Conservation (phyloP, 2,888 invertebrate species). For the Tethea ocularis region DNA sequence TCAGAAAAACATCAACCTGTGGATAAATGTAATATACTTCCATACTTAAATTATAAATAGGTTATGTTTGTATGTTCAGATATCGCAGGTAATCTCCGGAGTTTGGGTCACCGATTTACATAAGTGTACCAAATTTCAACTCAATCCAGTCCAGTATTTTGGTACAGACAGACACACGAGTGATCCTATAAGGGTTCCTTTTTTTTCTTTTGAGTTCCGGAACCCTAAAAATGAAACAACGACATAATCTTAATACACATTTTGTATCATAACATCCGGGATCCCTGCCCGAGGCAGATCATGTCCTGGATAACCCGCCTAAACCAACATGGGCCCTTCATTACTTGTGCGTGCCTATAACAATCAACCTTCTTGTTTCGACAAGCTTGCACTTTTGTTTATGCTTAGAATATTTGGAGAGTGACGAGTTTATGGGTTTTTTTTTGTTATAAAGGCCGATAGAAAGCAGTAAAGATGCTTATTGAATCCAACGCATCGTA, state of each 20-base stretch:
- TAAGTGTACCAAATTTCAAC: too few relatives aligned
- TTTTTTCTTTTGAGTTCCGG: too few relatives aligned
- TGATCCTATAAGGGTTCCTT: too few relatives aligned
- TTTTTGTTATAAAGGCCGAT: background rate
- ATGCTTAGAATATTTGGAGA: background rate
- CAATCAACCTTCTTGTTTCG: background rate
- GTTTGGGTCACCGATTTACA: too few relatives aligned
- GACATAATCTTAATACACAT: slow-evolving; percentile 1
- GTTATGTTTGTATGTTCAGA: too few relatives aligned
- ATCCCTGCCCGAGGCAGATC: background rate
- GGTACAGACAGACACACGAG: too few relatives aligned
- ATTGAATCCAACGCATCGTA: too few relatives aligned
- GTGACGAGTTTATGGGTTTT: background rate
- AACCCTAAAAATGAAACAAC: background rate
- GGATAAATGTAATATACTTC: too few relatives aligned
- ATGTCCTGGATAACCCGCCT: background rate
- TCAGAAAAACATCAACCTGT: too few relatives aligned
- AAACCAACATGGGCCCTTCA: slow-evolving; percentile 2
- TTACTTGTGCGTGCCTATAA: background rate
- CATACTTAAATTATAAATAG: background rate
- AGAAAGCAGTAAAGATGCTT: background rate
- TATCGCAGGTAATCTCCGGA: too few relatives aligned
- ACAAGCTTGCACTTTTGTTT: background rate
- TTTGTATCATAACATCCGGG: background rate
- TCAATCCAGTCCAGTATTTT: too few relatives aligned